Percentiles rank a stretch among this genome's conserved stretches.
phyloP scores from a whole-genome alignment of 2,888 invertebrate genomes.

The Antitype chi region DNA sequence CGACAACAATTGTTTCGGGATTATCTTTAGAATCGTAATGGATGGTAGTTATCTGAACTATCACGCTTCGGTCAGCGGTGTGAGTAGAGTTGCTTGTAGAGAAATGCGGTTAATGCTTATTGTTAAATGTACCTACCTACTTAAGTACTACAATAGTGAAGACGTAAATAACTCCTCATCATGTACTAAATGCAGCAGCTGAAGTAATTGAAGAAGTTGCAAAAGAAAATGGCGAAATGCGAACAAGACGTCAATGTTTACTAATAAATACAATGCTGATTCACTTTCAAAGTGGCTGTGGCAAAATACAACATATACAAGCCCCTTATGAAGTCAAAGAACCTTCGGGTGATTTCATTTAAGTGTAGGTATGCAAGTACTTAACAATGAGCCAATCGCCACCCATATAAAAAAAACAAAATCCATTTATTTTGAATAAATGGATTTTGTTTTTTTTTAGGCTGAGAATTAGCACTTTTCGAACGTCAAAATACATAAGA shows the following conservation, averaged over 20 bases:
- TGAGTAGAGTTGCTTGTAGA: constrained; percentile 50
- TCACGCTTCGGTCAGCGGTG: constrained; percentile 36
- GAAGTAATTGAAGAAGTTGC: not conserved
- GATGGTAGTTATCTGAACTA: constrained; percentile 55
- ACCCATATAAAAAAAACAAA: no score
- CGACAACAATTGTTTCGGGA: constrained; percentile 64
- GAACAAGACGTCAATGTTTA: not conserved
- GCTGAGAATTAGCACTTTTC: no score
- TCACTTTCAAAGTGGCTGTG: not conserved
- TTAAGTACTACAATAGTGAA: not conserved
- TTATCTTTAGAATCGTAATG: constrained; percentile 65
- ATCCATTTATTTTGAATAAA: no score
- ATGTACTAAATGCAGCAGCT: not conserved
- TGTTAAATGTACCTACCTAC: not conserved
- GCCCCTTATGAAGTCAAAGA: not conserved
- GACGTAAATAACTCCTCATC: no score
- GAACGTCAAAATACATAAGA: no score
- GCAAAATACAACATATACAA: constrained; percentile 16
- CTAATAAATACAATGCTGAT: not conserved
- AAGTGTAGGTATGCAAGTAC: not conserved
- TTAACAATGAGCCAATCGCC: not conserved
- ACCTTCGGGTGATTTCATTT: not conserved
- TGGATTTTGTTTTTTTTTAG: no score
- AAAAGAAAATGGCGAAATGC: not conserved
- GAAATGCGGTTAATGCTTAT: constrained; percentile 27